Evolutionary conservation across 2,113 vertebrate genomes (phyloP).

Genomic region (Falco punctatus): DNA sequence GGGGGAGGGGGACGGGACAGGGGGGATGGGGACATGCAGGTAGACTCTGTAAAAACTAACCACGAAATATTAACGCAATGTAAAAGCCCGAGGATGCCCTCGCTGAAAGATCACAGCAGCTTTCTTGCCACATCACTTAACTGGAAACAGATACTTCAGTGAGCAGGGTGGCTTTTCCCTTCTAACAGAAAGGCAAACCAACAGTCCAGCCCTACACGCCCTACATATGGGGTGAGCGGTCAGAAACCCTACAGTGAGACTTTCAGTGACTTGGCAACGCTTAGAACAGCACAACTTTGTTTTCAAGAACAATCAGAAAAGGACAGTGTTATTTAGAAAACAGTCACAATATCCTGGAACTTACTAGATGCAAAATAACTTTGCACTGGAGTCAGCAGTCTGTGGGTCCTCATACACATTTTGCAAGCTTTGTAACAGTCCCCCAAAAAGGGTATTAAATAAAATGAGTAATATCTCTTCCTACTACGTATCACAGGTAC

Average conservation of each 20-base stretch:
- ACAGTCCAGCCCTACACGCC: neutral
- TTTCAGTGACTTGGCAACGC: conserved; percentile 23
- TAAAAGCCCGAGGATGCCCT: neutral
- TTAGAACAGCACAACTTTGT: neutral
- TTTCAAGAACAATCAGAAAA: conserved; percentile 6
- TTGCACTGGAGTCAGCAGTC: conserved; percentile 27
- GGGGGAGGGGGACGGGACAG: no score
- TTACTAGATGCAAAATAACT: conserved; percentile 9
- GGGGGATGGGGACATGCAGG: neutral
- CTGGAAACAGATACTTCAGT: neutral
- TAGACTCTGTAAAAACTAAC: neutral
- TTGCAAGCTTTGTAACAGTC: neutral
- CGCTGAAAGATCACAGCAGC: neutral
- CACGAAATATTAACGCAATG: neutral
- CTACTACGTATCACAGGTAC: conserved; percentile 34
- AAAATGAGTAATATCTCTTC: conserved; percentile 48
- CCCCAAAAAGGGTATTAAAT: conserved; percentile 13
- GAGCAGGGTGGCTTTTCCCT: neutral
- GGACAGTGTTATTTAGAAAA: conserved; percentile 2
- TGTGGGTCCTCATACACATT: neutral
- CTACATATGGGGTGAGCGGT: accelerated
- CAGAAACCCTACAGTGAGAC: neutral
- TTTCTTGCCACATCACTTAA: neutral
- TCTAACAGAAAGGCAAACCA: neutral
- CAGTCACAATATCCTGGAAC: conserved; percentile 16